Base-by-base conservation (phyloP, 2,113 vertebrate genomes). In the Morone chrysops region DNA sequence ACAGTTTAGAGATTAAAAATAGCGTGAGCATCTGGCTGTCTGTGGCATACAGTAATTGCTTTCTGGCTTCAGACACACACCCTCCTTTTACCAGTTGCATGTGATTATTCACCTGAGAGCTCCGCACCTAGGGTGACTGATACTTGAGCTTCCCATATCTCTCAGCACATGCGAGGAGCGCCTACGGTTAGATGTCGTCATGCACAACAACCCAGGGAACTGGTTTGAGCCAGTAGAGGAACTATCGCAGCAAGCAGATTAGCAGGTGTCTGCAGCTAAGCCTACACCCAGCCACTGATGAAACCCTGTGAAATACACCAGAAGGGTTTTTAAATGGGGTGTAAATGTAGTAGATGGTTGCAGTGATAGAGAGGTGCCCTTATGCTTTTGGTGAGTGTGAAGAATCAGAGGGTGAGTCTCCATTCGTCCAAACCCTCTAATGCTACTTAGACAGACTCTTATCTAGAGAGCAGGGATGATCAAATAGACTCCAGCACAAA, bases 211-310 rank as follows among this genome's bases (percentile, higher is more conserved):
- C 74, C 78, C 89, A 61, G 53, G 20, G 61, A 94, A 94, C 94
- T 68, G 91, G 95, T 95, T 94, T 90, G 86, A 92, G 66, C 95
- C 75, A 67, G 93, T n/a, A 75, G 43, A 76, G 82, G 48, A 70
- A 84, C 82, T 89, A 65, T 83, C 84, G 75, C 63, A 86, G 89
- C 82, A 56, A 87, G 86, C 82, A 91, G 93, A 94, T 92, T 93
- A 94, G 61, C 82, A 81, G 90, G 36, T 60, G 59, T 79, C 51
- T 67, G 43, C 41, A 25, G 70, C 61, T 87, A 83, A 88, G 77
- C 81, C 78, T 54, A 84, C 60, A 5, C 47, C 51, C 72, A 38
- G 22, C 54, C 54, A 36, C 69, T 43, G 63, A 82, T 54, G 45
- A 76, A 83, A 80, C 1, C 20, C 57, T 13, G 36, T 36, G 18